Conservation (phyloP, 2,888 invertebrate genomes). For the Scaptomyza cyrtandrae region DNA sequence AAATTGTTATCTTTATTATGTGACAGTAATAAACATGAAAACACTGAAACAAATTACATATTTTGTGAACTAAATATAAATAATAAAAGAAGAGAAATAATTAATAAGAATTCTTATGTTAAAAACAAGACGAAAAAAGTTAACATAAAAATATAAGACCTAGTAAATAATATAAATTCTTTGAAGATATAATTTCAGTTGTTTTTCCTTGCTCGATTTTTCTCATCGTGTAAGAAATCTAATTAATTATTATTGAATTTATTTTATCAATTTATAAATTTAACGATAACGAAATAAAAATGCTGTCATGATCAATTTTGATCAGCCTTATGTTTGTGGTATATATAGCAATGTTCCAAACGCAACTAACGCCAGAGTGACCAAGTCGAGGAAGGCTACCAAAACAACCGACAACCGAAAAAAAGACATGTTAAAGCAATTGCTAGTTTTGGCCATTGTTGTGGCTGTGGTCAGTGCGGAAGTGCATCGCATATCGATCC, state of each 20-base stretch:
- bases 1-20: constrained; percentile 10
- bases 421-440: constrained; percentile 54
- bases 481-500: constrained; percentile 67
- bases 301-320: constrained; percentile 51
- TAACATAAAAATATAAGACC: neutral
- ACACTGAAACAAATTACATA: neutral
- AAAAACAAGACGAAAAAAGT: neutral
- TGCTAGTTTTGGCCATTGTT: constrained; percentile 59
- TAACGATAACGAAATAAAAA: constrained; percentile 44
- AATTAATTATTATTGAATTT: constrained; percentile 16
- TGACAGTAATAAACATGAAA: constrained; percentile 1
- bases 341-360: constrained; percentile 33
- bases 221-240: constrained; percentile 1
- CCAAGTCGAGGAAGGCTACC: too few relatives aligned
- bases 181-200: neutral
- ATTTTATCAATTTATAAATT: constrained; percentile 43
- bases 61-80: neutral
- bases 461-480: constrained; percentile 68
- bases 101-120: neutral
- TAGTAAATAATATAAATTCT: too few relatives aligned
- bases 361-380: constrained; percentile 5
- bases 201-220: neutral
- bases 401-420: constrained; percentile 8
- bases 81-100: too few relatives aligned
- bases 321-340: constrained; percentile 16